phyloP scores from a whole-genome alignment of 2,113 vertebrate species.

The Tretioscincus oriximinensis region DNA sequence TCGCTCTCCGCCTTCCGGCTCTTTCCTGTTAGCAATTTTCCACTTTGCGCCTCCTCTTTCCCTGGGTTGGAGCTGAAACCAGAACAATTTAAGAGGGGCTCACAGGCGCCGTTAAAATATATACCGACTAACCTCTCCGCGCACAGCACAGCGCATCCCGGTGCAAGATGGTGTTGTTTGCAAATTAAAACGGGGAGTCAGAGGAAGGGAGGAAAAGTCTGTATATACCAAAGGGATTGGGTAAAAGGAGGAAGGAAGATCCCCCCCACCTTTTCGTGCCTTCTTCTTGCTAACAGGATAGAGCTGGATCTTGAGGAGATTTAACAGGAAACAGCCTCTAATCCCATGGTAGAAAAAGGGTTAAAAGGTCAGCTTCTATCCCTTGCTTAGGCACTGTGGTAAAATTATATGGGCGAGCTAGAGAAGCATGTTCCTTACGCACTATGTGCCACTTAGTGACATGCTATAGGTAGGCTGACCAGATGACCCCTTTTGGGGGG shows the following conservation, averaged over 20 bases:
- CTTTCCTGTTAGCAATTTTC: constrained; percentile 71
- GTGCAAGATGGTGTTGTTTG: neutral
- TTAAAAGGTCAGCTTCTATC: constrained; percentile 81
- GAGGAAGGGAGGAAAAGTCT: neutral
- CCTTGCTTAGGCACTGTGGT: constrained; percentile 73
- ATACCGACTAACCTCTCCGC: neutral
- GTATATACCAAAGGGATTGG: constrained; percentile 18
- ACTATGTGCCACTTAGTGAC: neutral
- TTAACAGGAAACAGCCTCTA: constrained; percentile 79
- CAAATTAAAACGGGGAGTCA: neutral
- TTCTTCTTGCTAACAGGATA: constrained; percentile 46
- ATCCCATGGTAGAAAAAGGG: constrained; percentile 77
- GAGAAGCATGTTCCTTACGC: neutral
- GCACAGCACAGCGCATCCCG: neutral
- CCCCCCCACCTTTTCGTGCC: neutral
- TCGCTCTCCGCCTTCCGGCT: constrained; percentile 76
- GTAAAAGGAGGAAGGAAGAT: constrained; percentile 5
- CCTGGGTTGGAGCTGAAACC: constrained; percentile 43
- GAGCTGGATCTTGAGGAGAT: constrained; percentile 74
- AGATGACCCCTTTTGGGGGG: too few species aligned
- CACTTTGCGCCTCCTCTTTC: constrained; percentile 56
- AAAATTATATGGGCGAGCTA: constrained; percentile 71
- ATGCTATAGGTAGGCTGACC: too few species aligned
- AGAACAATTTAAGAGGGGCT: neutral
- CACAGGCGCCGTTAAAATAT: neutral